Conservation (phyloP, 2,888 invertebrate genomes). For the Mycalesis mineus region DNA sequence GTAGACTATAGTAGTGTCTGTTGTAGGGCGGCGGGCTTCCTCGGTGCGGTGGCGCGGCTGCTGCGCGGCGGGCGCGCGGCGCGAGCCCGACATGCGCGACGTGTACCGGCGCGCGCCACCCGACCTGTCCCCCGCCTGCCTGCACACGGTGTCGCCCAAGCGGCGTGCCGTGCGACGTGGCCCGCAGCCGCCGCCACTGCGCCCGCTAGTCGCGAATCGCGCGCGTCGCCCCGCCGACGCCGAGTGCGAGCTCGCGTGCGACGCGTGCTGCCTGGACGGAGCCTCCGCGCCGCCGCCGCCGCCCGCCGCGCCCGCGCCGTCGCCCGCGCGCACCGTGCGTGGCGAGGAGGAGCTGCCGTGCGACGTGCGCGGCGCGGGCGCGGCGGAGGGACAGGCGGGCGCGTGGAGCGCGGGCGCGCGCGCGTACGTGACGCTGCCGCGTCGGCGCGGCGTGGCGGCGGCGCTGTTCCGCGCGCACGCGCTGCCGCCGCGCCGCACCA, state of each 20-base stretch:
- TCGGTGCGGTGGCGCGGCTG: conserved; percentile 39
- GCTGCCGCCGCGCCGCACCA: conserved; percentile 85
- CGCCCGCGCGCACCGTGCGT: conserved; percentile 72
- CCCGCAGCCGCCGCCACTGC: conserved; percentile 44
- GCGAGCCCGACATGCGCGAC: conserved; percentile 70
- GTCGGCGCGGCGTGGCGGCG: conserved; percentile 50
- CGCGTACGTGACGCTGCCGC: conserved; percentile 76
- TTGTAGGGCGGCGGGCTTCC: conserved; percentile 40
- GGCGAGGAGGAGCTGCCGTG: conserved; percentile 85
- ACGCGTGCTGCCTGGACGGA: conserved; percentile 58
- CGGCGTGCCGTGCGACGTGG: conserved; percentile 47
- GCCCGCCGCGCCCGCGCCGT: conserved; percentile 50
- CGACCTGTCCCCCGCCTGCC: conserved; percentile 71
- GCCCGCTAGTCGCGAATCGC: conserved; percentile 35
- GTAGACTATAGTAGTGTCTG: conserved; percentile 6
- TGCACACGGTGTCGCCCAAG: conserved; percentile 50
- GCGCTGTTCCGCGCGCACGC: conserved; percentile 50
- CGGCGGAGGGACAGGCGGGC: conserved; percentile 31
- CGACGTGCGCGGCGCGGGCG: conserved; percentile 42
- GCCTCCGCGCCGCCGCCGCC: conserved; percentile 33
- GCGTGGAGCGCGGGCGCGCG: conserved; percentile 45
- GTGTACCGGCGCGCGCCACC: conserved; percentile 75
- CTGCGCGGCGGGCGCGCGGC: conserved; percentile 37
- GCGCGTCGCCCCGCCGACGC: conserved; percentile 41
- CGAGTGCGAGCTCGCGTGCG: conserved; percentile 78